Conservation (phyloP, 2,113 vertebrate species). For the Malurus cyaneus region DNA sequence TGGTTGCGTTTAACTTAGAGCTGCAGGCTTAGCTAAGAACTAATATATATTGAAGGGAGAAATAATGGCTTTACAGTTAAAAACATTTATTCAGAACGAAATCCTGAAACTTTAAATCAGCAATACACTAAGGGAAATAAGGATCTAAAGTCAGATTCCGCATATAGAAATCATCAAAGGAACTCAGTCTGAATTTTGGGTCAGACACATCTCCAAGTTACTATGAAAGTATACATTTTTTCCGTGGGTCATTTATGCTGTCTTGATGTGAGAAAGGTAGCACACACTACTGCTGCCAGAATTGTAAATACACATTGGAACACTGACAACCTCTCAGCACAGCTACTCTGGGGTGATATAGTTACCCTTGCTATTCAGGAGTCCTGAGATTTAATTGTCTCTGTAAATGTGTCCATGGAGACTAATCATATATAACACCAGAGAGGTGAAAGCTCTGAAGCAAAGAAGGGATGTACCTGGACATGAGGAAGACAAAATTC, state of each 20-base stretch:
- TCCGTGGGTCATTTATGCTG: background rate
- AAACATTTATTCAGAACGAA: background rate
- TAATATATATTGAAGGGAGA: background rate
- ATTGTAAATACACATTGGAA: background rate
- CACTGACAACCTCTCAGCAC: background rate
- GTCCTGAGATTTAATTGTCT: background rate
- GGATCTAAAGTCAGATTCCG: background rate
- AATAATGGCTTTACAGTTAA: background rate
- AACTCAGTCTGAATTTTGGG: background rate
- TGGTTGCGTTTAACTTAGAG: background rate
- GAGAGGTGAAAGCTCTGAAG: background rate
- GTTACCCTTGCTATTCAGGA: background rate
- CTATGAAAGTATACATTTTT: background rate
- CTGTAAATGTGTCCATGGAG: background rate
- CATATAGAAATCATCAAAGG: background rate
- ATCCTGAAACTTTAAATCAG: background rate
- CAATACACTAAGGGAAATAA: background rate
- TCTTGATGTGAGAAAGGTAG: background rate
- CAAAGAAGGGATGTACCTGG: background rate
- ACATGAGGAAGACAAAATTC: background rate
- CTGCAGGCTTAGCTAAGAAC: background rate
- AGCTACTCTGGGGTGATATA: background rate
- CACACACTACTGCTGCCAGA: background rate
- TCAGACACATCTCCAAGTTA: background rate
- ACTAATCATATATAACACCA: background rate